phyloP scores from a whole-genome alignment of 2,797 vertebrate genomes.

The Neostethus bicornis region DNA sequence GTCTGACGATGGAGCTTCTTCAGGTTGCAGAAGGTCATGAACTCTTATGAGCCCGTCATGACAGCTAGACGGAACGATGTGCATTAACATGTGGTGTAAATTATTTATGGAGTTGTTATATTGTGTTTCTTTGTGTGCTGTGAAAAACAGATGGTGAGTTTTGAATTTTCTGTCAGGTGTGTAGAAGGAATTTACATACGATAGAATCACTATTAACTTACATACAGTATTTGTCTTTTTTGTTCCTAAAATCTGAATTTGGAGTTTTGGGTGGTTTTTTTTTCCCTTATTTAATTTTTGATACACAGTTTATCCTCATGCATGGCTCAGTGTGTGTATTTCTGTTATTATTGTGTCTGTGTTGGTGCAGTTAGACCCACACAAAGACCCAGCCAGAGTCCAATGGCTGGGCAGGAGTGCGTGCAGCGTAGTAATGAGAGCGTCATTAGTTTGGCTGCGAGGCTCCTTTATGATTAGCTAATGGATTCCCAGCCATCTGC shows the following conservation, averaged over 20 bases:
- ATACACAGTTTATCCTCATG: background rate
- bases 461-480: slow-evolving; percentile 73
- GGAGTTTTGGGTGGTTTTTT: background rate
- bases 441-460: slow-evolving; percentile 70
- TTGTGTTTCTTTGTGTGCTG: slow-evolving; percentile 55
- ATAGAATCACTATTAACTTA: slow-evolving; percentile 21
- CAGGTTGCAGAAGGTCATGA: background rate
- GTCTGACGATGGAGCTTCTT: slow-evolving; percentile 4
- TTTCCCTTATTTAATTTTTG: background rate
- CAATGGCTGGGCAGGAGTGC: slow-evolving; percentile 56
- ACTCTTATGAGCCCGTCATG: slow-evolving; percentile 13
- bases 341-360: background rate
- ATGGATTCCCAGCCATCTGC: slow-evolving; percentile 77
- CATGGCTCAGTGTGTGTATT: background rate
- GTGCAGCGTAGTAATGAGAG: slow-evolving; percentile 67
- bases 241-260: slow-evolving; percentile 3
- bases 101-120: slow-evolving; percentile 73
- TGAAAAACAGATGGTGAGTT: slow-evolving; percentile 73
- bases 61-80: slow-evolving; percentile 29
- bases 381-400: slow-evolving; percentile 64
- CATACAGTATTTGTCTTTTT: slow-evolving; percentile 25
- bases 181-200: slow-evolving; percentile 42
- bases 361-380: slow-evolving; percentile 12
- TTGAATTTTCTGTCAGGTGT: slow-evolving; percentile 66
- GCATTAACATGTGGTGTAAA: slow-evolving; percentile 49